Base-by-base conservation (phyloP, 2,888 invertebrate species). In the Athalia circularis region DNA sequence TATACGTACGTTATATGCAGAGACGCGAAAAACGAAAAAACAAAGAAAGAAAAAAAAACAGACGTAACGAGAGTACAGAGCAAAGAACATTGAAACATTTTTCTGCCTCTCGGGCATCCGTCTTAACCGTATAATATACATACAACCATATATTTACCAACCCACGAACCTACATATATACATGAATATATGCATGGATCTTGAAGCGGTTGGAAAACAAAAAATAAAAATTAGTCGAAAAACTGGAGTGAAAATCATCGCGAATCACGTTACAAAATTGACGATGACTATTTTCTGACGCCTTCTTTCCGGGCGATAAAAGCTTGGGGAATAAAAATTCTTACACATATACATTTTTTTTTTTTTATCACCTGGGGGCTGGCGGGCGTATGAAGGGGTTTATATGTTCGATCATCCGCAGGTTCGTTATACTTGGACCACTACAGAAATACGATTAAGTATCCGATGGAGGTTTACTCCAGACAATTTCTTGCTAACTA, bases 401-500 rank as follows among this genome's bases (percentile, higher is more conserved):
- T 29, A 29, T 29, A 29, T 29, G 29, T 15, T 13, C 15, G 62
- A 8, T 65, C 45, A 57, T 47, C 52, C 59, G 54, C 29, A 54
- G 54, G 54, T 72, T 86, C 85, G 84, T 87, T 86, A 86, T 82
- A 70, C 82, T 77, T 70, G 78, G 5, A 79, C 57, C 47, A 59
- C 79, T 80, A 29, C 83, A 79, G 82, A 84, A 82, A 81, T 82
- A 81, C 84, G 84, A 84, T 84, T 72, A 72, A 85, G 82, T 80
- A 82, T 79, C 65, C 50, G 52, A 79, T 64, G 70, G 11, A 47
- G 6, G 65, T 65, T 65, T 9, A 9, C 15, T 15, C 7, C 68
- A 54, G 67, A 68, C 57, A 59, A 77, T 77, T 77, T 77, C 77
- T 77, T 77, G 77, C 68, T 61, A 62, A 65, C 77, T 77, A 62